These are phyloP conservation scores for Siderastrea siderea DNA, from an alignment of 92 coral and sea anemone genomes.

Conservation along the genomic window DNA sequence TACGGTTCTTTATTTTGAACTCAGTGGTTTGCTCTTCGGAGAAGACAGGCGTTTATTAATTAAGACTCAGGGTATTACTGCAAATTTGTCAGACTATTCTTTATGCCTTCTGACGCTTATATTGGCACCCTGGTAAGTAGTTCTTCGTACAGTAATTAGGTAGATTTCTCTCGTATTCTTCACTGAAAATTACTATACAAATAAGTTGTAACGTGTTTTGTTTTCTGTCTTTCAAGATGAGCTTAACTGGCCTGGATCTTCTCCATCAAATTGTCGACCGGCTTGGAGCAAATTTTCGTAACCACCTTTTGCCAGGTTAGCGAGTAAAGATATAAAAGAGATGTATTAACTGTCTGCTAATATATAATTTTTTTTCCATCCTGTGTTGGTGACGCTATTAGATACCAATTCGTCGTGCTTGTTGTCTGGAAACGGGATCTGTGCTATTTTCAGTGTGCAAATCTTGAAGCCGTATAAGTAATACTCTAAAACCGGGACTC, in stretches of 20 bases:
- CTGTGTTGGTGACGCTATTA: not conserved
- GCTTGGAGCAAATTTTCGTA: slow-evolving; percentile 84
- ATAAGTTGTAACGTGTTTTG: not conserved
- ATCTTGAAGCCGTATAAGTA: not conserved
- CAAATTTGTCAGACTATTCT: not conserved
- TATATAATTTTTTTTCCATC: slow-evolving; percentile 15
- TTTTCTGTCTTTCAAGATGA: slow-evolving; percentile 77
- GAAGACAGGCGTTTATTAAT: slow-evolving; percentile 11
- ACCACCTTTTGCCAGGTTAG: slow-evolving; percentile 93
- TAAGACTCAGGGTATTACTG: slow-evolving; percentile 4
- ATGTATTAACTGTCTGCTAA: not conserved
- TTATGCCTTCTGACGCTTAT: not conserved
- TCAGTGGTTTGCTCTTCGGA: not conserved
- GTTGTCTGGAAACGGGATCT: slow-evolving; percentile 12
- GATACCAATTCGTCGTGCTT: not conserved
- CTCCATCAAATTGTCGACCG: slow-evolving; percentile 88
- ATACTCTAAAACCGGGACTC: not conserved
- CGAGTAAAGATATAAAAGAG: not conserved
- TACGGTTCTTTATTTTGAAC: slow-evolving; percentile 2
- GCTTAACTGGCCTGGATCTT: slow-evolving; percentile 93
- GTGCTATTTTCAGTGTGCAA: not conserved
- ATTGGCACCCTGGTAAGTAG: slow-evolving; percentile 20
- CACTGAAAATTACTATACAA: not conserved
- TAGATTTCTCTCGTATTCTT: not conserved
- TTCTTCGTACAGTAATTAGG: not conserved